Base-by-base conservation (phyloP, 1,140 invertebrate genomes). In the Drosophila albomicans region DNA sequence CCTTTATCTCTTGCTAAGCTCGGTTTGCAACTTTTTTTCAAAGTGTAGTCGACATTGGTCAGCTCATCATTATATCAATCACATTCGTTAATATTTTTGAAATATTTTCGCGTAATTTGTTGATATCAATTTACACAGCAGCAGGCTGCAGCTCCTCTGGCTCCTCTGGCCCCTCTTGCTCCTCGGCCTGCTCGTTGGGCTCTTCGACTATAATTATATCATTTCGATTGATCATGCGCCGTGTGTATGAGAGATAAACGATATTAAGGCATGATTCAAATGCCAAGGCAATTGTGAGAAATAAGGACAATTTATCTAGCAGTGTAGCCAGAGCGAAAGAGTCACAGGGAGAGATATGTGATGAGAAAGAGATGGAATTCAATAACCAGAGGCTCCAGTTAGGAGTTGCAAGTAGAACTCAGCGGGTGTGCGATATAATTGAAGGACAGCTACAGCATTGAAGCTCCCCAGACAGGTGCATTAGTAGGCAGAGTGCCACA, bases 31-130 rank as follows among this genome's bases (percentile, higher is more conserved):
- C 13, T 25, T 4, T 3, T 38, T 78, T 20, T 49, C 45, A 1
- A 38, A 75, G 84, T 88, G 82, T 35, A 54, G n/a, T 11, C 3
- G 15, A 28, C 72, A 79, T 81, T 76, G 77, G 69, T 59, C 80
- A 75, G 62, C 80, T 78, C 84, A 87, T 87, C 84, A 87, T 87
- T 87, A 87, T 88, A 87, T 88, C 84, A 87, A 75, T 84, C 85
- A 72, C 84, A 87, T 87, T 88, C 85, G 85, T 89, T 89, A 89
- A 89, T 89, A 89, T 89, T 89, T 89, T 85, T 79, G 81, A 89
- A 89, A 89, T 89, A 75, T 89, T 89, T 89, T 89, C 81, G 85
- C 85, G 85, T 89, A 89, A 89, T 85, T 89, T 89, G 78, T 89
- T 89, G 86, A 89, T 89, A 89, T 89, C 85, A 89, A 89, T 89